Conservation (phyloP, 2,888 invertebrate genomes). For the Morpho helenor region DNA sequence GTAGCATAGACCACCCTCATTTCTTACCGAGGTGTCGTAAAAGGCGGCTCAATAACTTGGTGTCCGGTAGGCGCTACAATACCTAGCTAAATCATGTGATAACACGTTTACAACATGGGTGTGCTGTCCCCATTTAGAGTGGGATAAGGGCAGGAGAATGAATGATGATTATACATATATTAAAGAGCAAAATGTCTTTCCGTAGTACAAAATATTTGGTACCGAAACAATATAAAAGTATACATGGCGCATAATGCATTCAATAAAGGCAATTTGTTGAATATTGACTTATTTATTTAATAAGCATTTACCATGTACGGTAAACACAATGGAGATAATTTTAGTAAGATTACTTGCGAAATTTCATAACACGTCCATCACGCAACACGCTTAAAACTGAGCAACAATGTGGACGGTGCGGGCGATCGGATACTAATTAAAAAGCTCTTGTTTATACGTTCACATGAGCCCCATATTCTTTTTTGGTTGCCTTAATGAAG, state of each 20-base stretch:
- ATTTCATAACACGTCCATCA: constrained; percentile 43
- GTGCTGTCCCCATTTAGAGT: too few relatives aligned
- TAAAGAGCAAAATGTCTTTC: too few relatives aligned
- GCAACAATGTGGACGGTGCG: constrained; percentile 28
- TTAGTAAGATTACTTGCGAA: constrained; percentile 40
- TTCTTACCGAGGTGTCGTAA: too few relatives aligned
- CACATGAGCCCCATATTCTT: constrained; percentile 26
- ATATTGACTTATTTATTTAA: constrained; percentile 29
- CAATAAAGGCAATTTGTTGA: constrained; percentile 29
- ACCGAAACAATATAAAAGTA: too few relatives aligned
- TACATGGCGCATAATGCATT: background rate
- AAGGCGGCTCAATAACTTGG: too few relatives aligned
- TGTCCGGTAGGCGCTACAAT: too few relatives aligned
- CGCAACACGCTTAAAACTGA: constrained; percentile 26
- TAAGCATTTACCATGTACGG: constrained; percentile 25
- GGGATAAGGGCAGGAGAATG: too few relatives aligned
- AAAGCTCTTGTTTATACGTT: constrained; percentile 56
- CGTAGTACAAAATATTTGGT: too few relatives aligned
- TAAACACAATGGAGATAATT: constrained; percentile 39
- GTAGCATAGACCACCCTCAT: too few relatives aligned
- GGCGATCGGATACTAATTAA: constrained; percentile 55
- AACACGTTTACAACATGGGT: too few relatives aligned
- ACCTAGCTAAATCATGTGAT: too few relatives aligned
- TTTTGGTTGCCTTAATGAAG: constrained; percentile 65
- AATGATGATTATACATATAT: too few relatives aligned